Base-by-base conservation (phyloP, 2,113 vertebrate species). In the Notiomystis cincta region DNA sequence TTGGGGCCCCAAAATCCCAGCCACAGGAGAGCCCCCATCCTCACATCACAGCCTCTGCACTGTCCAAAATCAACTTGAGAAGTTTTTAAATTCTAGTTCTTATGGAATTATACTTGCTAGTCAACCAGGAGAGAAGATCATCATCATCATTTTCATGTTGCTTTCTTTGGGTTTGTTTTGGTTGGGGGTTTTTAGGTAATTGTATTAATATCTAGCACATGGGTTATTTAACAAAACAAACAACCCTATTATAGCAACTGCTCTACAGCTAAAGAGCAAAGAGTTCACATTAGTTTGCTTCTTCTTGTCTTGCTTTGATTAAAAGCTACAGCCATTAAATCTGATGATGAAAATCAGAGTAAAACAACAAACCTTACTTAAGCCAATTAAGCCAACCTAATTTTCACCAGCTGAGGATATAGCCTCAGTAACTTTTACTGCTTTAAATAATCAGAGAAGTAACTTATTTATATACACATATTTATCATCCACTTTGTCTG, bases 1-100 rank as follows among this genome's bases (percentile, higher is more conserved):
- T 17, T 0, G 0, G 17, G 24, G 14, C 8, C 35, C 60, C 0
- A 0, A 70, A 85, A 51, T 27, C n/a, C 33, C 42, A 31, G 23
- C 33, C 48, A 42, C 37, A 76, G 53, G 35, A 54, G n/a, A 69
- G 45, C 30, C 27, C 19, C 47, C 45, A 8, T 5, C 27, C 12
- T 31, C 25, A 10, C 13, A 18, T 19, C 47, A 19, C 22, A 44
- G n/a, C 9, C 35, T 73, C 54, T n/a, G 10, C 18, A 40, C 27
- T 31, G 11, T 0, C 0, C n/a, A 40, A 66, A 48, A 45, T 6
- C 35, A 72, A 28, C 37, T 15, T 30, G 7, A 48, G 8, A 64
- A 51, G 11, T 23, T 57, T 40, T 14, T 8, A 16, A 71, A 31
- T 33, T 54, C 16, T 60, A 10, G 54, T 84, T 85, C 70, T 79